Conservation (phyloP, 2,113 vertebrate genomes). For the Hydropotes inermis region DNA sequence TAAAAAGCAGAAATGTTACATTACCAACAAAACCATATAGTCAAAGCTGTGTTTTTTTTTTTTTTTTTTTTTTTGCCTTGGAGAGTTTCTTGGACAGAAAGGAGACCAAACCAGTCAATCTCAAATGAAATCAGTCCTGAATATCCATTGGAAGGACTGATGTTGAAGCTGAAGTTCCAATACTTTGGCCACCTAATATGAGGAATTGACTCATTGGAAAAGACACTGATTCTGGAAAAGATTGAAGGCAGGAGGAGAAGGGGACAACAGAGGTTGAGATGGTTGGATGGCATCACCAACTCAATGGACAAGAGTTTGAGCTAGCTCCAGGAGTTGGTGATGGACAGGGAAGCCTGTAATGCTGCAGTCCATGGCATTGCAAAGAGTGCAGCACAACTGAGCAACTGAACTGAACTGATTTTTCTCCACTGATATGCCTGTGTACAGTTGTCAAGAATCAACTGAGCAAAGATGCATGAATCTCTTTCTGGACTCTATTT, state of each 20-base stretch:
- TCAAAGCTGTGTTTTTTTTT: neutral
- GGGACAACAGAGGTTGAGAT: neutral
- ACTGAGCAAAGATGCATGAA: neutral
- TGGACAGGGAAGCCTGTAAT: neutral
- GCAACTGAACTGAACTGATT: accelerated
- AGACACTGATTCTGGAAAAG: neutral
- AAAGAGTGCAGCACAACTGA: neutral
- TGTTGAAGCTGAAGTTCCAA: neutral
- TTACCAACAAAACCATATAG: accelerated
- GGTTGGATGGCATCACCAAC: neutral
- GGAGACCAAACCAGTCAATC: neutral
- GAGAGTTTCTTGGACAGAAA: neutral
- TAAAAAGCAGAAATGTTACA: neutral
- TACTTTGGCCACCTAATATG: neutral
- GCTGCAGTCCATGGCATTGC: neutral
- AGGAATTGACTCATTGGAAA: neutral
- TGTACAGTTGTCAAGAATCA: neutral
- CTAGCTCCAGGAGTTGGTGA: neutral
- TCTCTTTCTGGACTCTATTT: neutral
- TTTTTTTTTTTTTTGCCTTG: too few relatives aligned
- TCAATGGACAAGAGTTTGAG: neutral
- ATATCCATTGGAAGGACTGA: neutral
- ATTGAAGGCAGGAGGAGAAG: neutral
- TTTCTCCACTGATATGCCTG: neutral
- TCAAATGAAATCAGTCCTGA: neutral